Evolutionary conservation across 2,888 invertebrate genomes (phyloP), one percentile per base, ranked within the genome.

Genomic region (Conistra vaccinii): DNA sequence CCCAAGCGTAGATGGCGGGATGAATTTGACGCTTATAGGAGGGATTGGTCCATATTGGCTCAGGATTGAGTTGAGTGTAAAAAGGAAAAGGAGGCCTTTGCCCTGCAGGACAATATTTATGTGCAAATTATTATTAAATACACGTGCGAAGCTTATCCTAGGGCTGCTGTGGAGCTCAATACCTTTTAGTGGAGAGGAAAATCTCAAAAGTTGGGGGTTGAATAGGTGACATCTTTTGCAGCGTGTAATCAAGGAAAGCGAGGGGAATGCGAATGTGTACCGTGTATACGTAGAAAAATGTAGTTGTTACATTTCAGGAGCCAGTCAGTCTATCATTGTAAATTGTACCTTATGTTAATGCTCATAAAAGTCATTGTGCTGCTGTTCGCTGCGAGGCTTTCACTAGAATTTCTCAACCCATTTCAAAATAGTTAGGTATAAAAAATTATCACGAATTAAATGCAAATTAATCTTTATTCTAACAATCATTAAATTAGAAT

Each of bases 161-260:
- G n/a, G 35, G 35, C 35, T 35, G 35, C 35, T 35, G 35, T 35
- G 35, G 35, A 35, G 35, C 4, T 23, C 66, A 72, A 77, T 66
- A 72, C 58, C 42, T 80, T 82, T 75, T 69, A 73, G 32, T 26
- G 2, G n/a, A 32, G 26, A 69, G 35, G 67, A 69, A 73, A 69
- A 74, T 55, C 53, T 61, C 32, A 63, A 73, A 85, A 80, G 61
- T 78, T 70, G 1, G 57, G 20, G 39, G 6, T 29, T 53, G 39
- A 68, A 80, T 72, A 76, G 71, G 75, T 70, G 83, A 75, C 73
- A 55, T 75, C 60, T 69, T 58, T 73, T 74, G 69, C 65, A 72
- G 70, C 63, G 65, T 67, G 73, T 85, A 86, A 85, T 85, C 80
- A 85, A 78, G 69, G 71, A 69, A 78, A 72, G 78, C 68, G 83